Evolutionary conservation across 2,113 vertebrate species (phyloP).

Genomic region (Nanger granti): DNA sequence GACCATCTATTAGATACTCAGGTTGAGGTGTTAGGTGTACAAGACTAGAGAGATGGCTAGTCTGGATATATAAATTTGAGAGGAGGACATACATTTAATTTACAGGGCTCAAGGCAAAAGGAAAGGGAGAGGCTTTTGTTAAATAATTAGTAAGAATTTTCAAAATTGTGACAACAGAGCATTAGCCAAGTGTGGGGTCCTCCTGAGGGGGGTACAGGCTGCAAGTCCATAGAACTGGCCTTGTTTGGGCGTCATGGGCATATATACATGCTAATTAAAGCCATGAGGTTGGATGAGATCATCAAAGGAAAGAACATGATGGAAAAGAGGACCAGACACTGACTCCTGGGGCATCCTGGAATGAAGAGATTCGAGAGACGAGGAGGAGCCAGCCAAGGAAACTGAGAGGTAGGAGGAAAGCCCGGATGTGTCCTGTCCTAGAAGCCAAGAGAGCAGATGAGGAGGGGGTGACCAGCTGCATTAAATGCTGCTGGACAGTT

Average conservation of each 20-base stretch:
- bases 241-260: background rate
- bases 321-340: background rate
- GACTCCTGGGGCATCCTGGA: background rate
- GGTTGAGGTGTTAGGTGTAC: background rate
- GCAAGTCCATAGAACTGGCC: background rate
- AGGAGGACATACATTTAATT: background rate
- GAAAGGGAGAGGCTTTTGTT: background rate
- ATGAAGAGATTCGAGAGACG: background rate
- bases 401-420: background rate
- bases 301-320: background rate
- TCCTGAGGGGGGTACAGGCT: background rate
- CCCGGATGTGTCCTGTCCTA: background rate
- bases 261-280: background rate
- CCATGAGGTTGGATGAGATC: background rate
- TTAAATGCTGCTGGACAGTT: background rate
- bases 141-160: background rate
- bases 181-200: background rate
- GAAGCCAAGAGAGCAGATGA: background rate
- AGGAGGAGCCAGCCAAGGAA: background rate
- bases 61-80: background rate
- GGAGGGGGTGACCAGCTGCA: background rate
- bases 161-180: background rate
- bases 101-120: background rate
- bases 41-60: background rate
- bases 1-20: background rate